Evolutionary conservation across 2,797 vertebrate genomes (phyloP), one percentile per base, ranked within the genome.

Genomic region (Spheniscus humboldti): DNA sequence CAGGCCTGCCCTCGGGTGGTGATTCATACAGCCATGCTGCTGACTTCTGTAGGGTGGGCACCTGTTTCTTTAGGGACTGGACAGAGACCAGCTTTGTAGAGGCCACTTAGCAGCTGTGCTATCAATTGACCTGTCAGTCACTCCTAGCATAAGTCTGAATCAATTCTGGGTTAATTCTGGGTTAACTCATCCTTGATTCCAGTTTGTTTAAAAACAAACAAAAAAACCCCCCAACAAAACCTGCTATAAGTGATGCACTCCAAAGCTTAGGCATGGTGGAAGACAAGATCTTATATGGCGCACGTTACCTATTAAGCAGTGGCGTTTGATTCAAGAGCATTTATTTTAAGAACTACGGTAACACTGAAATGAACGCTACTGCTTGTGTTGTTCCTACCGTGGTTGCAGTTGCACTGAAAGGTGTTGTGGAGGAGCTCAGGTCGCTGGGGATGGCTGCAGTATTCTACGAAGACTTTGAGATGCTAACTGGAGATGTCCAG

Each of bases 1-100:
- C 41, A 22, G 52, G 6, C n/a, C 25, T 85, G 67, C 68, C 27
- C 33, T 57, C 0, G 0, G 15, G 13, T 3, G 17, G 43, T 18
- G 56, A 55, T 86, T 80, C 35, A 11, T 83, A 31, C 47, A 69
- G 52, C 59, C 3, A 1, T 59, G 28, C 69, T 88, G 62, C 73
- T 64, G 47, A 30, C 56, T 82, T 50, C 16, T 11, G n/a, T 53
- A 28, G 25, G 25, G 8, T 25, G 59, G 71, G 39, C 67, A 76
- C 47, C 68, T 93, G 75, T 60, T 93, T 55, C 35, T 60, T 53
- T 18, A 33, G 47, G 64, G 41, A 27, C 39, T 39, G 28, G 72
- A 31, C 19, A 25, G 77, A 80, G 30, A 75, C 25, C 53, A 62
- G 67, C 50, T 35, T 73, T 62, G 23, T 10, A n/a, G 47, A 39